phyloP scores from a whole-genome alignment of 92 coral and sea anemone species.

The Desmophyllum pertusum region DNA sequence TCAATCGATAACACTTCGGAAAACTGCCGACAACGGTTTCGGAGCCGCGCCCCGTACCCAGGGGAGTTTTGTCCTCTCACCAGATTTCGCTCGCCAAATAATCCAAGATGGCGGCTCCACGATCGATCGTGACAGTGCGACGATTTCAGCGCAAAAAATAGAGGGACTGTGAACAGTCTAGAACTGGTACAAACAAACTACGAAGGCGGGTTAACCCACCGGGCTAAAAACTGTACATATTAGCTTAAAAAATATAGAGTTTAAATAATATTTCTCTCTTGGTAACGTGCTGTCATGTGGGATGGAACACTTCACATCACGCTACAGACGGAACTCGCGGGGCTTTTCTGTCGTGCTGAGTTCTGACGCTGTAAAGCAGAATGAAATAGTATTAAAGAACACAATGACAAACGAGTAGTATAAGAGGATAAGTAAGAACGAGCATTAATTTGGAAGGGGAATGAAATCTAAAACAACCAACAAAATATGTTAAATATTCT shows the following conservation, averaged over 20 bases:
- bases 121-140: no score
- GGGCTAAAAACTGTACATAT: not conserved
- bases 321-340: slow-evolving; percentile 74
- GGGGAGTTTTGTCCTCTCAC: no score
- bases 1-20: not conserved
- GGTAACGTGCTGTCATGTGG: not conserved
- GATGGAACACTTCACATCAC: slow-evolving; percentile 61
- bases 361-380: slow-evolving; percentile 71
- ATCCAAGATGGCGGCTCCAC: no score
- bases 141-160: no score
- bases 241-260: not conserved
- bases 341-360: slow-evolving; percentile 57
- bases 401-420: not conserved
- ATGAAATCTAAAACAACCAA: no score
- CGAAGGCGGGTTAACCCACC: not conserved
- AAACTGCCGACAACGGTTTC: not conserved
- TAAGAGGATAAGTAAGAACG: not conserved
- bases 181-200: no score
- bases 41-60: no score
- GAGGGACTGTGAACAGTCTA: no score
- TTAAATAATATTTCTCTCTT: not conserved
- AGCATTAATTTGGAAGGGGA: not conserved
- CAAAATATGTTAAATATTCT: not conserved
- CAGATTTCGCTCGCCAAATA: no score
- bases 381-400: not conserved